A percentile compares a stretch with the other conserved stretches of the same genome.
phyloP scores from a whole-genome alignment of 2,888 invertebrate genomes.

The Epicampocera succincta region DNA sequence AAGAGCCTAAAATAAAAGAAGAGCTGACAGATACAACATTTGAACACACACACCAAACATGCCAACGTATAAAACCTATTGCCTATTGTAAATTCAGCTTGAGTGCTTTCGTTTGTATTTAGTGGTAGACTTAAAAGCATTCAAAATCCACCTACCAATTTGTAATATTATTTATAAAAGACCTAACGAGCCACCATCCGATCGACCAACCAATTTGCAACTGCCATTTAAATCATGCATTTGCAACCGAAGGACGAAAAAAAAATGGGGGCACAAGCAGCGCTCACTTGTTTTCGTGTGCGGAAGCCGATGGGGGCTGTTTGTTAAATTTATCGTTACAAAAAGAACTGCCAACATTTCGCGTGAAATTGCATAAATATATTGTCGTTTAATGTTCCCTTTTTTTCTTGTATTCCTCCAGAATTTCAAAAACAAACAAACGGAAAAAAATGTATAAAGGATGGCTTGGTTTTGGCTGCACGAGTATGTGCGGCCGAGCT shows the following conservation, averaged over 20 bases:
- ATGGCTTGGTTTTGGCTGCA: constrained; percentile 55
- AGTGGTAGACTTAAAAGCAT: constrained; percentile 80
- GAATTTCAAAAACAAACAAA: constrained; percentile 48
- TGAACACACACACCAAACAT: neutral
- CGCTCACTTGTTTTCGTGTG: neutral
- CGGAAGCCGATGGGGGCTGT: constrained; percentile 1
- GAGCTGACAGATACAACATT: constrained; percentile 21
- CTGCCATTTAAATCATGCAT: constrained; percentile 68
- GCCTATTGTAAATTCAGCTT: constrained; percentile 76
- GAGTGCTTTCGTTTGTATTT: constrained; percentile 81
- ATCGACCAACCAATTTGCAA: constrained; percentile 68
- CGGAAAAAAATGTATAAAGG: constrained; percentile 26
- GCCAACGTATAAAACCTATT: neutral
- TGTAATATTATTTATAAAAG: constrained; percentile 70
- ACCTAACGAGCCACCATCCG: constrained; percentile 56
- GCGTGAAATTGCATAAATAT: constrained; percentile 78
- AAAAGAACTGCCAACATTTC: constrained; percentile 67
- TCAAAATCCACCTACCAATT: constrained; percentile 69
- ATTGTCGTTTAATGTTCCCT: constrained; percentile 49
- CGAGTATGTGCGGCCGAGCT: no score
- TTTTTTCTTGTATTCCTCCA: constrained; percentile 8
- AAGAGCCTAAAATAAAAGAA: constrained; percentile 39
- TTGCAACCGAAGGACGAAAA: constrained; percentile 58
- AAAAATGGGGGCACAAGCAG: constrained; percentile 49
- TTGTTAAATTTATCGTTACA: constrained; percentile 38